Percentiles rank a stretch among this genome's conserved stretches.
Evolutionary conservation across 2,113 vertebrate genomes (phyloP).

Genomic region (Athene cunicularia): DNA sequence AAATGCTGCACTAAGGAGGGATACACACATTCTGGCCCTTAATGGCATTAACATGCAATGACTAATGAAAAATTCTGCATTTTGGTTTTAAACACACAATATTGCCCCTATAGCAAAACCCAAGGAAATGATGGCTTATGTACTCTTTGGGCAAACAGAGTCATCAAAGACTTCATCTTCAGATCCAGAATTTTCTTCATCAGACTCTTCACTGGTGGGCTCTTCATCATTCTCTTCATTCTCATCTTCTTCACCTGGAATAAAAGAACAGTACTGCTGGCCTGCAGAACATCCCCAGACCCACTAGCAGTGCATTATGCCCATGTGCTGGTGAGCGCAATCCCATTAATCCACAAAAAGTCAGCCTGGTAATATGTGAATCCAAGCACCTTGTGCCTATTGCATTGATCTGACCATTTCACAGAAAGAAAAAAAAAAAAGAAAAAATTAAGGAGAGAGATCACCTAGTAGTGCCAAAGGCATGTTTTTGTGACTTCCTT

Average conservation of each 20-base stretch:
- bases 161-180: conserved; percentile 77
- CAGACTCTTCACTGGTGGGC: conserved; percentile 73
- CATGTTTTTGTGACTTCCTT: neutral
- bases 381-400: neutral
- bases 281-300: neutral
- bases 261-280: neutral
- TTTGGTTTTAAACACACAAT: neutral
- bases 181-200: conserved; percentile 73
- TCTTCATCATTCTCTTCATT: conserved; percentile 82
- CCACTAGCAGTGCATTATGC: neutral
- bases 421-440: neutral
- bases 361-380: neutral
- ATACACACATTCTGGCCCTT: neutral
- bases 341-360: neutral
- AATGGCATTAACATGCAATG: neutral
- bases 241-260: conserved; percentile 79
- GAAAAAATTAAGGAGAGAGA: neutral
- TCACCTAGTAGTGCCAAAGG: neutral
- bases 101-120: neutral
- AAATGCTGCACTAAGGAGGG: neutral
- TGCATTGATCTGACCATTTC: neutral
- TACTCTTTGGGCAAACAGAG: conserved; percentile 83
- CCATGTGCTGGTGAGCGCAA: neutral
- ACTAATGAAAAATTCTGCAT: neutral
- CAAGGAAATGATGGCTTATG: neutral